Percentiles rank a stretch among this genome's conserved stretches.
Evolutionary conservation across 2,113 vertebrate species (phyloP).

Genomic region (Patagioenas fasciata): DNA sequence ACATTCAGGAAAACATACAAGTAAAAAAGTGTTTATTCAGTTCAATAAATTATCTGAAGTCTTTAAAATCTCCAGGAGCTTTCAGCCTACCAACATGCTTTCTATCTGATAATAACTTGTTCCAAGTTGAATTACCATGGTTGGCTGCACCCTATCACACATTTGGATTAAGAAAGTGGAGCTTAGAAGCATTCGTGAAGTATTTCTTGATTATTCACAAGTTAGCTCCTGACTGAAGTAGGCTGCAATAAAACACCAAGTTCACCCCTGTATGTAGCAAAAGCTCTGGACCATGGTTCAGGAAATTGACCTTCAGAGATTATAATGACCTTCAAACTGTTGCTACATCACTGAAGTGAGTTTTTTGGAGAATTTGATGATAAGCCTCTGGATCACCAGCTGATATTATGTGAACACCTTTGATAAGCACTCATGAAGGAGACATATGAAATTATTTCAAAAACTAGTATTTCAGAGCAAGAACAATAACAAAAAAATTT

Average conservation of each 20-base stretch:
- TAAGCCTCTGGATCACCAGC: constrained; percentile 75
- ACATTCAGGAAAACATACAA: constrained; percentile 4
- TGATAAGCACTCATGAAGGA: constrained; percentile 21
- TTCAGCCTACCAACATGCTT: constrained; percentile 73
- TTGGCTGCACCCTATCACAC: constrained; percentile 78
- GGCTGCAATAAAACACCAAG: constrained; percentile 64
- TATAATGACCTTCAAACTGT: constrained; percentile 82
- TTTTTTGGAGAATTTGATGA: constrained; percentile 72
- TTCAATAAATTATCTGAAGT: constrained; percentile 43
- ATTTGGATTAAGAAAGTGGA: constrained; percentile 75
- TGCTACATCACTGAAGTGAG: constrained; percentile 34
- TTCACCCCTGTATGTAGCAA: constrained; percentile 48
- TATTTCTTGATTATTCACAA: constrained; percentile 78
- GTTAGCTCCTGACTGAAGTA: constrained; percentile 80
- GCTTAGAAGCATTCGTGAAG: constrained; percentile 73
- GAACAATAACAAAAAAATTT: background rate
- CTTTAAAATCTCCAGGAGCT: constrained; percentile 66
- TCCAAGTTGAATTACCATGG: constrained; percentile 77
- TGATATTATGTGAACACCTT: constrained; percentile 56
- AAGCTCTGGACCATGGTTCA: constrained; percentile 73
- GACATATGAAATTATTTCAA: background rate
- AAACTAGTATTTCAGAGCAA: background rate
- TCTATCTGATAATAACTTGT: constrained; percentile 75
- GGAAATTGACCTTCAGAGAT: constrained; percentile 81
- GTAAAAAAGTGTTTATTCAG: constrained; percentile 26